A percentile compares a stretch with the other conserved stretches of the same genome.
phyloP scores from a whole-genome alignment of 2,113 vertebrate species.

The Ceuthmochares aereus region DNA sequence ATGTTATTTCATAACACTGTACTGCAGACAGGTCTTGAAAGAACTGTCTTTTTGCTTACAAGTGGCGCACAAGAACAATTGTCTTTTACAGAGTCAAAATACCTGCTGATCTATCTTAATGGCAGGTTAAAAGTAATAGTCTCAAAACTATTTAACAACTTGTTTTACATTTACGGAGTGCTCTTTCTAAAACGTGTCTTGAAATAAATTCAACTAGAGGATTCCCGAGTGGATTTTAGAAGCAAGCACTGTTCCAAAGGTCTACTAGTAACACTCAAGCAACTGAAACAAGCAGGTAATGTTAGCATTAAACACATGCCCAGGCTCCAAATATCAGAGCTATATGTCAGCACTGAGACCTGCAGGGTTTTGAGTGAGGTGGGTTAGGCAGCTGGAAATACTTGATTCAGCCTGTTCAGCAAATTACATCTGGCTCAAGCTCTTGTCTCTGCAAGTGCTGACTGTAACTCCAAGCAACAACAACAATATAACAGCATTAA shows the following conservation, averaged over 20 bases:
- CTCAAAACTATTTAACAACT: neutral
- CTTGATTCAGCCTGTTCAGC: neutral
- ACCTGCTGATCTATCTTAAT: neutral
- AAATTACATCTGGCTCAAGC: neutral
- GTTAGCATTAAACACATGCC: fast-evolving
- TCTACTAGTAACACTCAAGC: neutral
- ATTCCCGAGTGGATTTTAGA: neutral
- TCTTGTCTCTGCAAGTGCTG: neutral
- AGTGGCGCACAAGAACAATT: neutral
- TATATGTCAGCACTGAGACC: neutral
- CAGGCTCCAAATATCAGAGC: neutral
- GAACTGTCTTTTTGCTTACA: constrained; percentile 16
- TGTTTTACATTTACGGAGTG: neutral
- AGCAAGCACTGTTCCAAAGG: neutral
- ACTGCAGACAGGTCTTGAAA: neutral
- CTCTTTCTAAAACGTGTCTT: neutral
- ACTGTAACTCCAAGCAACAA: neutral
- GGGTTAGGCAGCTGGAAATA: neutral
- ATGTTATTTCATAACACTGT: neutral
- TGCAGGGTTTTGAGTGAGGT: neutral
- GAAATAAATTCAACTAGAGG: neutral
- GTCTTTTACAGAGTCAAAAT: neutral
- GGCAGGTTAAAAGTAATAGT: neutral
- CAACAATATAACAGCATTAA: fast-evolving
- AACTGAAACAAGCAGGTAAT: neutral